phyloP scores from a whole-genome alignment of 2,113 vertebrate genomes.

The Neotoma lepida region DNA sequence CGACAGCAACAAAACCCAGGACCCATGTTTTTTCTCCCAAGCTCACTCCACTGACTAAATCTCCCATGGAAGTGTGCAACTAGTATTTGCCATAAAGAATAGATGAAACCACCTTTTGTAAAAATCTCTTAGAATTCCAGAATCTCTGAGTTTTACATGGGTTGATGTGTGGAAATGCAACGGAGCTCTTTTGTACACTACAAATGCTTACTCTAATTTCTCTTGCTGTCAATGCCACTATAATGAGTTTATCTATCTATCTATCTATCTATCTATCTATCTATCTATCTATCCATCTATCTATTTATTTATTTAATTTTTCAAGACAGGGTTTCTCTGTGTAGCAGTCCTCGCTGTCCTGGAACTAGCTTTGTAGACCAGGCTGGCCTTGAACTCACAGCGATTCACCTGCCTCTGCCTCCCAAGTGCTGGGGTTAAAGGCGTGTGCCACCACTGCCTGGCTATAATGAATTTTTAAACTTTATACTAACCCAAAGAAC shows the following conservation, averaged over 20 bases:
- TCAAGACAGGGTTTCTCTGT: no score
- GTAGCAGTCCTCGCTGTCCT: no score
- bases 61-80: constrained; percentile 46
- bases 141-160: constrained; percentile 11
- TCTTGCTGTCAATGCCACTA: background rate
- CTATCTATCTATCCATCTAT: no score
- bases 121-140: constrained; percentile 45
- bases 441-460: no score
- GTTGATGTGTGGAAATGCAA: constrained; percentile 10
- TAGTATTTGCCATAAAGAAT: constrained; percentile 61
- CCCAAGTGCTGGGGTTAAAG: no score
- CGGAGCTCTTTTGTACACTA: background rate
- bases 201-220: background rate
- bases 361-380: no score
- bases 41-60: constrained; percentile 63
- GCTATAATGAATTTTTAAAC: constrained; percentile 18
- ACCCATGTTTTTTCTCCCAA: constrained; percentile 39
- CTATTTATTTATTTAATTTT: background rate
- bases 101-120: constrained; percentile 53
- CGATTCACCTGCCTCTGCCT: no score
- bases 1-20: constrained; percentile 17
- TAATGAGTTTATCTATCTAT: constrained; percentile 43
- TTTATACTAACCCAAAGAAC: background rate
- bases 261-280: no score
- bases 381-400: no score